Evolutionary conservation across 2,113 vertebrate genomes (phyloP).

Genomic region (Petrocephalus microphthalmus): DNA sequence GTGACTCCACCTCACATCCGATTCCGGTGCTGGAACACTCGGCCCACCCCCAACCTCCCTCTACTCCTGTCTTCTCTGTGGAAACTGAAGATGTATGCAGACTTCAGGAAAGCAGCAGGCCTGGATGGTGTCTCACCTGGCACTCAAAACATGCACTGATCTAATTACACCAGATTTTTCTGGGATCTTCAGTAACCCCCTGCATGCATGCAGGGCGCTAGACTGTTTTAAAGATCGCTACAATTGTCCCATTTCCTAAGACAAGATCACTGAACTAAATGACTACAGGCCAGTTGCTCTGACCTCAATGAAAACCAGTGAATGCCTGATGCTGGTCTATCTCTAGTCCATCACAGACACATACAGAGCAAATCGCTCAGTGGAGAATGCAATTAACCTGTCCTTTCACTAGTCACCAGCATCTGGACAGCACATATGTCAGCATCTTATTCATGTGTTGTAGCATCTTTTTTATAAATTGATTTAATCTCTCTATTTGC

Average conservation of each 20-base stretch:
- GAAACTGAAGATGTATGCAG: too few relatives aligned
- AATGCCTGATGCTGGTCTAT: neutral
- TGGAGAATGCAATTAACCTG: neutral
- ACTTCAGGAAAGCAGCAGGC: neutral
- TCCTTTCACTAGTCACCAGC: neutral
- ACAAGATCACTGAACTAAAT: neutral
- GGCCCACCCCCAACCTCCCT: neutral
- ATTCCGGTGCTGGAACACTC: neutral
- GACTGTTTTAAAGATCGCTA: neutral
- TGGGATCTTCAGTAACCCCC: neutral
- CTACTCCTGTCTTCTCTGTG: neutral
- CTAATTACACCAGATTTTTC: neutral
- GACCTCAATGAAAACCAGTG: neutral
- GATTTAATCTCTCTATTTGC: neutral
- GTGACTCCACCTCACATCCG: neutral
- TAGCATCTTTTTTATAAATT: neutral
- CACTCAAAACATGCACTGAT: neutral
- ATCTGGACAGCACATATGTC: neutral
- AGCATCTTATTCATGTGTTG: neutral
- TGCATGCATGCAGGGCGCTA: neutral
- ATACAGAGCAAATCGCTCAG: neutral
- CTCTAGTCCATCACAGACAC: neutral
- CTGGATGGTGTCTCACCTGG: neutral
- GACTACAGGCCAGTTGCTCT: neutral
- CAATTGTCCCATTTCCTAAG: neutral